Percentiles rank a stretch among this genome's conserved stretches.
Conservation (phyloP, 1,140 invertebrate species). For the Drosophila neocordata region DNA sequence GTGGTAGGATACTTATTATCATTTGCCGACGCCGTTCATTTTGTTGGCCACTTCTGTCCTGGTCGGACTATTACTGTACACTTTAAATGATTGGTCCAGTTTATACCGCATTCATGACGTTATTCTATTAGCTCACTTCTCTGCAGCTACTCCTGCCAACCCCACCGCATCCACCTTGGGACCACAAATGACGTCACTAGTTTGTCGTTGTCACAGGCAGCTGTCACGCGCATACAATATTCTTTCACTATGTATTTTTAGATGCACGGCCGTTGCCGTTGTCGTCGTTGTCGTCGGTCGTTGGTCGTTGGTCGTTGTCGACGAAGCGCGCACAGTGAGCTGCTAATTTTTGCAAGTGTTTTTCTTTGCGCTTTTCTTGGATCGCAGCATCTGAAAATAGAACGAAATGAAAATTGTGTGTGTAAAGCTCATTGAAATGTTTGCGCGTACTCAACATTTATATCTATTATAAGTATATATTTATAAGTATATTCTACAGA, state of each 20-base stretch:
- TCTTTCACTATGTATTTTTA: slow-evolving; percentile 61
- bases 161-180: slow-evolving; percentile 1
- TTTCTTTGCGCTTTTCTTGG: slow-evolving; percentile 76
- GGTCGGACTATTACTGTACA: neutral
- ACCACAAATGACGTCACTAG: slow-evolving; percentile 69
- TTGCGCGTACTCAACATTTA: slow-evolving; percentile 75
- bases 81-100: slow-evolving; percentile 26
- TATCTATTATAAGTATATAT: slow-evolving; percentile 38
- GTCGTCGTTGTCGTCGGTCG: neutral
- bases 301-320: neutral
- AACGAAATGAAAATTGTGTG: slow-evolving; percentile 53
- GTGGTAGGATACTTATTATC: slow-evolving; percentile 14
- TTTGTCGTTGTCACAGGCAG: slow-evolving; percentile 47
- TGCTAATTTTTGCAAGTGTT: slow-evolving; percentile 79
- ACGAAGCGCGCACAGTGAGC: slow-evolving; percentile 24
- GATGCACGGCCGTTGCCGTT: slow-evolving; percentile 49
- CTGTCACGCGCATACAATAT: slow-evolving; percentile 73
- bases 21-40: slow-evolving; percentile 20
- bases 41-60: neutral
- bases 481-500: neutral
- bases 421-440: slow-evolving; percentile 76
- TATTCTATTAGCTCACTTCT: slow-evolving; percentile 26
- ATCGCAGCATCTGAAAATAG: slow-evolving; percentile 73
- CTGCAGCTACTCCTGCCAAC: neutral
- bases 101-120: slow-evolving; percentile 62